Base-by-base conservation (phyloP, 2,888 invertebrate genomes). In the Leucophenga montana region DNA sequence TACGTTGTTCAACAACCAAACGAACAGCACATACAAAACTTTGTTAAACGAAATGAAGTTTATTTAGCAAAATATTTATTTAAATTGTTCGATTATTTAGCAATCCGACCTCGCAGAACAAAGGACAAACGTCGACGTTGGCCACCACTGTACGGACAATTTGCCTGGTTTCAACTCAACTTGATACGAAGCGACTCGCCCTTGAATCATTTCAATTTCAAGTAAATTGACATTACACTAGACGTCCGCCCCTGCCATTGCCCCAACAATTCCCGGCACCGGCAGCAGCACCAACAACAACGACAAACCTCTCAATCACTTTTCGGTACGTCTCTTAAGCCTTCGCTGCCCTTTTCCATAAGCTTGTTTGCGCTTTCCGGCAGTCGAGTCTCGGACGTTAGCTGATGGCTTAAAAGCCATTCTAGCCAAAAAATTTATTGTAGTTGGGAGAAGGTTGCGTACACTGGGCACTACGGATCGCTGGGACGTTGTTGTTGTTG, bases 131-230 rank as follows among this genome's bases (percentile, higher is more conserved):
- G 54, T 8, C 39, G 9, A 59, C 39, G n/a, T 8, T 39, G 9
- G 9, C 54, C 22, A 20, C 54, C 54, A 54, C 20, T 54, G 18
- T 54, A 16, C 18, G 54, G 13, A 54, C 54, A 54, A 54, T 22
- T 54, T 18, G 11, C 9, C 54, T n/a, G 16, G 18, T 50, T 18
- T 53, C 39, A 18, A 69, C 69, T 70, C 61, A 62, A 66, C 67
- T 67, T 68, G 65, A 67, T 69, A 68, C 67, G 72, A 61, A 66
- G 74, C 68, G 67, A 78, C 74, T 81, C 75, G 85, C 85, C 85
- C 82, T 85, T 85, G 85, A 84, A 85, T 83, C 84, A 85, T 85
- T 83, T 83, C 82, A 83, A 83, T 85, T 83, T 83, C 70, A 79
- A 79, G 76, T 80, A 85, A 85, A 86, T 86, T 85, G 81, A 77